Evolutionary conservation across 2,797 vertebrate genomes (phyloP).

Genomic region (Pogonophryne albipinna): DNA sequence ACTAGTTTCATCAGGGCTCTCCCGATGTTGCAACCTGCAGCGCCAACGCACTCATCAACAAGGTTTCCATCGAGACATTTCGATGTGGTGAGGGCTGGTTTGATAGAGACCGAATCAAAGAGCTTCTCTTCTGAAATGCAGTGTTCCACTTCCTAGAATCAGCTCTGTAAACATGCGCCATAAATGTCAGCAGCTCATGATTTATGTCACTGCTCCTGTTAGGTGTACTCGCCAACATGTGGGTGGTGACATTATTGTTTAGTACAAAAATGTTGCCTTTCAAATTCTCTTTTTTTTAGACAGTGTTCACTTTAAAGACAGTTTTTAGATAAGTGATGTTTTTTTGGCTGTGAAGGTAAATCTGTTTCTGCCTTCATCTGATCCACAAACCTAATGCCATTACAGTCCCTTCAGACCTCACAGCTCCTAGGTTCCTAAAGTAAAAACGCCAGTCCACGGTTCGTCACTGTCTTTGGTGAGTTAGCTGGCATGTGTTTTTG

Average conservation of each 20-base stretch:
- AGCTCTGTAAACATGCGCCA: slow-evolving; percentile 60
- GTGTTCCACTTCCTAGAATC: slow-evolving; percentile 73
- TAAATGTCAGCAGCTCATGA: slow-evolving; percentile 75
- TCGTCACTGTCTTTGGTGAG: slow-evolving; percentile 43
- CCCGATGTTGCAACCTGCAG: slow-evolving; percentile 66
- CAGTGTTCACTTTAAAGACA: background rate
- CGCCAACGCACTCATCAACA: slow-evolving; percentile 53
- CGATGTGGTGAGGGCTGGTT: slow-evolving; percentile 43
- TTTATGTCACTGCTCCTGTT: slow-evolving; percentile 60
- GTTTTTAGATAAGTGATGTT: slow-evolving; percentile 16
- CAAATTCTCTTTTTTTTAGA: slow-evolving; percentile 38
- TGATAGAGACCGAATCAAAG: slow-evolving; percentile 52
- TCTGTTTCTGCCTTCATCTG: slow-evolving; percentile 33
- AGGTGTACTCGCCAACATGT: slow-evolving; percentile 23
- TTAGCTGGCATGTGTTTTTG: slow-evolving; percentile 55
- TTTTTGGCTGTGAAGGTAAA: slow-evolving; percentile 20
- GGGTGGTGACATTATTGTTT: slow-evolving; percentile 51
- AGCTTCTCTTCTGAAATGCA: slow-evolving; percentile 59
- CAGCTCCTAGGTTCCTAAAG: slow-evolving; percentile 42
- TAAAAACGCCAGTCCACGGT: slow-evolving; percentile 43
- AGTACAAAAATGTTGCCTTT: slow-evolving; percentile 39
- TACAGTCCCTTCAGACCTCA: slow-evolving; percentile 47
- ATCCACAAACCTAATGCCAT: slow-evolving; percentile 47
- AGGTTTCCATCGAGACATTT: slow-evolving; percentile 77
- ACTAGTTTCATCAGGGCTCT: slow-evolving; percentile 83